Base-by-base conservation (phyloP, 2,888 invertebrate species). In the Sphaerophoria taeniata region DNA sequence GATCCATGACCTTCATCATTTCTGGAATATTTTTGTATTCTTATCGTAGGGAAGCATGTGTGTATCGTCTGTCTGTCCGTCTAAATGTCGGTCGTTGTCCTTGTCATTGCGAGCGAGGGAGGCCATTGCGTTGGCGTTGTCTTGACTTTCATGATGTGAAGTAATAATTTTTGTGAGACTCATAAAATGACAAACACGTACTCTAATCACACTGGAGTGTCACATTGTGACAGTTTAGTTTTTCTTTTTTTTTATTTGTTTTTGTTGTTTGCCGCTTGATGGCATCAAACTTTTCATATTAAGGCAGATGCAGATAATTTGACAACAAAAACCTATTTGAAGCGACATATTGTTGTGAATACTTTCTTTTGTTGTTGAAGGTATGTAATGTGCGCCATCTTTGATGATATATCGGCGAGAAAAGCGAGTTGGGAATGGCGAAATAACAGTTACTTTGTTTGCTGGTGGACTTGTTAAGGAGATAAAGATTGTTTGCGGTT, bases 251-350 rank as follows among this genome's bases (percentile, higher is more conserved):
- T n/a, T n/a, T n/a, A n/a, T n/a, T n/a, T n/a, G n/a, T 76, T 53
- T 70, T 70, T 53, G 60, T 31, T 61, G 36, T 67, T 12, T 51
- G 34, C 16, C 39, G 43, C 14, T 61, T 63, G 39, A 71, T 51
- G 69, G 49, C 43, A 61, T 56, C 47, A 55, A 70, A 71, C 61
- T 70, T 77, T 55, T 16, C 51, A 39, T 53, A 65, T 76, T 69
- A 53, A 69, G 51, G 16, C 69, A 60, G 69, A 51, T 69, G 67
- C 51, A 49, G 76, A 60, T 76, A 69, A 69, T 76, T 69, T 76
- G 76, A 43, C 60, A 69, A 60, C 49, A 24, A 60, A 75, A 60
- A 76, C 60, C 11, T 43, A 45, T 51, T 60, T 51, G 58, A 43
- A 14, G 60, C 16, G 39, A 51, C 60, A 69, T 56, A 69, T 75